Percentiles rank a stretch among this genome's conserved stretches.
phyloP scores from a whole-genome alignment of 1,140 invertebrate genomes.

The Thaumetopoea pityocampa region DNA sequence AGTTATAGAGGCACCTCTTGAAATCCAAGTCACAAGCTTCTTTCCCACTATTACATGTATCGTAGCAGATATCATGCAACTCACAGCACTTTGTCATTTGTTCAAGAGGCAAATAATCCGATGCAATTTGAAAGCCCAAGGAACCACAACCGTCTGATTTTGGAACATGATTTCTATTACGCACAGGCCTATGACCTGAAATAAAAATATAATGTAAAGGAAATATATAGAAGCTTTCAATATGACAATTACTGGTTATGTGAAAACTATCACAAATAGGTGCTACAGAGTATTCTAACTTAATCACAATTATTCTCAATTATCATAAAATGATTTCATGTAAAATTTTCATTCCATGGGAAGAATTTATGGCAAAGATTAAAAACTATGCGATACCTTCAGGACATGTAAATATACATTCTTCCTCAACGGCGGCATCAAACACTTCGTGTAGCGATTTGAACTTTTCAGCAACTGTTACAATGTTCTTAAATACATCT shows the following conservation, averaged over 20 bases:
- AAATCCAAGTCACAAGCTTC: slow-evolving; percentile 92
- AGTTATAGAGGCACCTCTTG: slow-evolving; percentile 88
- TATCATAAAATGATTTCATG: no score
- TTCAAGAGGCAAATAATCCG: slow-evolving; percentile 83
- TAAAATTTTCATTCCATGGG: no score
- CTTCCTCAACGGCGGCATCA: slow-evolving; percentile 89
- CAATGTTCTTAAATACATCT: slow-evolving; percentile 84
- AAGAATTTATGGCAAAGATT: slow-evolving; percentile 8
- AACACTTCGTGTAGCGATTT: slow-evolving; percentile 87
- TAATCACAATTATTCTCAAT: no score
- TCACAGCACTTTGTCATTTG: slow-evolving; percentile 92
- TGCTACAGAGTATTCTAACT: no score
- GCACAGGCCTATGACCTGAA: slow-evolving; percentile 80
- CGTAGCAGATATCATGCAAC: slow-evolving; percentile 91
- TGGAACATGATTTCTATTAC: slow-evolving; percentile 84
- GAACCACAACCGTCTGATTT: slow-evolving; percentile 90
- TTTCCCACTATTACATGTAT: slow-evolving; percentile 90
- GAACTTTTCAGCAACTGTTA: slow-evolving; percentile 86
- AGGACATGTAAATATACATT: slow-evolving; percentile 86
- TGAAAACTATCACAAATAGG: no score
- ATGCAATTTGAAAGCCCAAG: slow-evolving; percentile 82
- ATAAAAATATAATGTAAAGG: slow-evolving; percentile 20
- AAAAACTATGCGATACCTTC: slow-evolving; percentile 69
- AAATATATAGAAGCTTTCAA: no score
- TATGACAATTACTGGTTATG: no score